Conservation (phyloP, 1,140 invertebrate genomes). For the Micrasema longulum region DNA sequence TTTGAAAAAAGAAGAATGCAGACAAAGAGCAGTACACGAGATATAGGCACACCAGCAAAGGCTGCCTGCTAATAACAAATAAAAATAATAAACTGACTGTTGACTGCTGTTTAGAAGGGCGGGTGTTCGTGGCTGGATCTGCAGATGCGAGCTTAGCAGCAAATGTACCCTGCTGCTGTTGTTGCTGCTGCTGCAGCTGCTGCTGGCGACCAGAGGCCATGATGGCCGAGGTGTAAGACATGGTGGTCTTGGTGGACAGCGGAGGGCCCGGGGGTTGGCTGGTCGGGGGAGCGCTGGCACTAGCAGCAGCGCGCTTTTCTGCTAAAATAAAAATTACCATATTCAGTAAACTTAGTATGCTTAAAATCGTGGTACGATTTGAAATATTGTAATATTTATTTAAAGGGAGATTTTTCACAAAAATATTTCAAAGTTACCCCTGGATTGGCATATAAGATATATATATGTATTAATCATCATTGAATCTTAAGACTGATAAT, state of each 20-base stretch:
- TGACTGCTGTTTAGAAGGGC: constrained; percentile 8
- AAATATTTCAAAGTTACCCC: no score
- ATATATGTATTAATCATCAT: no score
- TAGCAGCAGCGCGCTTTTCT: constrained; percentile 60
- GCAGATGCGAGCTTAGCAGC: not conserved
- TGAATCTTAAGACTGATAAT: no score
- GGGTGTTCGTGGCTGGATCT: constrained; percentile 39
- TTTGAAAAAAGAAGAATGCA: no score
- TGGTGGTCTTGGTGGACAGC: constrained; percentile 68
- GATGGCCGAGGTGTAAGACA: constrained; percentile 73
- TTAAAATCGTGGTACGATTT: no score
- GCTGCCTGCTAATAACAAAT: no score
- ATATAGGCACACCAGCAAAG: no score
- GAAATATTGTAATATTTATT: no score
- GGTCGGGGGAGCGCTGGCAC: constrained; percentile 51
- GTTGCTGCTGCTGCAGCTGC: constrained; percentile 46
- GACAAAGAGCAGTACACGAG: no score
- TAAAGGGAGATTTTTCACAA: no score
- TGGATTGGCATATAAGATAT: no score
- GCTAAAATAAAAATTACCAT: constrained; percentile 46
- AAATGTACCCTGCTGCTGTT: not conserved
- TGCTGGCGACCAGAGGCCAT: constrained; percentile 66
- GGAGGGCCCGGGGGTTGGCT: constrained; percentile 50
- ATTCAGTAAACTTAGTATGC: no score
- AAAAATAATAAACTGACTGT: constrained; percentile 12